Percentiles rank a stretch among this genome's conserved stretches.
phyloP scores from a whole-genome alignment of 2,113 vertebrate genomes.

The Hypomesus transpacificus region DNA sequence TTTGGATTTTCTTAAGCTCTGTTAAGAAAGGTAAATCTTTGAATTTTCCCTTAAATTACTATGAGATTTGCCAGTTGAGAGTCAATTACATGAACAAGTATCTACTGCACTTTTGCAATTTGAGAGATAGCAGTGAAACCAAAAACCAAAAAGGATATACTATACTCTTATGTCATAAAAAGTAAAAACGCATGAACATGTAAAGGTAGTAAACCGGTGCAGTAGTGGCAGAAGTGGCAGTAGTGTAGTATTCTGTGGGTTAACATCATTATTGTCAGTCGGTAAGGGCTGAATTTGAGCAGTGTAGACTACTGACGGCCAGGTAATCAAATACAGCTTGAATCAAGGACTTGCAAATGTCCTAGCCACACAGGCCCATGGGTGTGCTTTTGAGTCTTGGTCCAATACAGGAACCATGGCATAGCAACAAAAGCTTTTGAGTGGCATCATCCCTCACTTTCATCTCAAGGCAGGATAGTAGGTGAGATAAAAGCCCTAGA shows the following conservation, averaged over 20 bases:
- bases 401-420: slow-evolving; percentile 51
- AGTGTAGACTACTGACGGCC: not conserved
- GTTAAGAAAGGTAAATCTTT: slow-evolving; percentile 48
- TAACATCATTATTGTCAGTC: not conserved
- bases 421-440: slow-evolving; percentile 58
- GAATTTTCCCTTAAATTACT: slow-evolving; percentile 49
- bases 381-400: slow-evolving; percentile 28
- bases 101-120: slow-evolving; percentile 18
- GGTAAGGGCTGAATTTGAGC: not conserved
- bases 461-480: slow-evolving; percentile 68
- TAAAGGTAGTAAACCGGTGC: not conserved
- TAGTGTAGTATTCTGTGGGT: not conserved
- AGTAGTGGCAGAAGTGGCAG: not conserved
- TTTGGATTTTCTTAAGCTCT: slow-evolving; percentile 51
- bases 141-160: not conserved
- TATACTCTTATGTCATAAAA: too few relatives aligned
- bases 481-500: slow-evolving; percentile 76
- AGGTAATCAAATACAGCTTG: slow-evolving; percentile 27
- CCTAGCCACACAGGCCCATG: slow-evolving; percentile 5
- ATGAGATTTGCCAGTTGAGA: slow-evolving; percentile 31
- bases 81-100: slow-evolving; percentile 16
- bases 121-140: not conserved
- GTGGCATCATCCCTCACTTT: slow-evolving; percentile 65
- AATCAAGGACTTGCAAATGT: slow-evolving; percentile 25
- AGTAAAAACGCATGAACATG: not conserved